Percentiles rank a stretch among this genome's conserved stretches.
phyloP scores from a whole-genome alignment of 2,113 vertebrate species.

The Arizona elegans region DNA sequence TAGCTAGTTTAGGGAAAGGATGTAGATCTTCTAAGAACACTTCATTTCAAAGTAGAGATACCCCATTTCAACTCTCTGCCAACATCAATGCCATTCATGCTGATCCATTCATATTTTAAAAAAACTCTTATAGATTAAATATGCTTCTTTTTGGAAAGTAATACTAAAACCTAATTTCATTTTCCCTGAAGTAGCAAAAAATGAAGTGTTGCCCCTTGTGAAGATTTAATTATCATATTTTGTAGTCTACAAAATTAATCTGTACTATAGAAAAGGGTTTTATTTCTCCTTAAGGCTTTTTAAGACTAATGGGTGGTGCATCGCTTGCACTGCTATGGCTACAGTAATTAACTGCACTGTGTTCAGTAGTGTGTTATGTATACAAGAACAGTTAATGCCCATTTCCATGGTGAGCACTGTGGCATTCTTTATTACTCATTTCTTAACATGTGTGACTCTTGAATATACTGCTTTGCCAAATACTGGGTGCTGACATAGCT shows the following conservation, averaged over 20 bases:
- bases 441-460: background rate
- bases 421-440: background rate
- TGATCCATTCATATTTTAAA: background rate
- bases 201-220: background rate
- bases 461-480: background rate
- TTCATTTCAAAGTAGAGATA: background rate
- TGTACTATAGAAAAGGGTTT: background rate
- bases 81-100: background rate
- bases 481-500: no score
- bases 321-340: background rate
- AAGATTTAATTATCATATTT: background rate
- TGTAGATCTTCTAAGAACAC: background rate
- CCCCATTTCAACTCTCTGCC: background rate
- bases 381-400: background rate
- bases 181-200: background rate
- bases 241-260: background rate
- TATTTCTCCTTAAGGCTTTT: background rate
- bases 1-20: background rate
- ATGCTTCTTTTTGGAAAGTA: background rate
- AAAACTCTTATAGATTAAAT: background rate
- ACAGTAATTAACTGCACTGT: background rate
- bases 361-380: background rate
- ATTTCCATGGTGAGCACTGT: conserved; percentile 7
- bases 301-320: background rate
- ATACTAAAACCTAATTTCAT: background rate